These are phyloP conservation scores for Peromyscus californicus DNA, from an alignment of 2,113 vertebrate species.

Conservation along the genomic window DNA sequence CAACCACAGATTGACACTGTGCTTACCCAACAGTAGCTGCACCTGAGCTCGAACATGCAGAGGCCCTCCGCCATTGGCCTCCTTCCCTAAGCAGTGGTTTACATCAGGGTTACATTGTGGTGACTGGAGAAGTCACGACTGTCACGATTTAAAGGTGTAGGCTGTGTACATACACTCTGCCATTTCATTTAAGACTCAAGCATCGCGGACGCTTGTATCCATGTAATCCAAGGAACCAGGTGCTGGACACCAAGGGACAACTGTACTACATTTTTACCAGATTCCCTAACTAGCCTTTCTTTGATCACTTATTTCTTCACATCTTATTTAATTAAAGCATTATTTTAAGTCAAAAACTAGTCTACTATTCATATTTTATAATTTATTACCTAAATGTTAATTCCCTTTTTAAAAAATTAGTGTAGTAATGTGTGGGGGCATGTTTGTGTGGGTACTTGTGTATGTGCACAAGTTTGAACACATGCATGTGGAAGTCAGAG, in stretches of 20 bases:
- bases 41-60: neutral
- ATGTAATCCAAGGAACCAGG: neutral
- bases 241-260: neutral
- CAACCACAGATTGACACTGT: neutral
- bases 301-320: neutral
- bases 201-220: neutral
- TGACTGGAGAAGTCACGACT: neutral
- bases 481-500: neutral
- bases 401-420: neutral
- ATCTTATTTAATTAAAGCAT: conserved; percentile 56
- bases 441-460: neutral
- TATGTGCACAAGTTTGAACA: neutral
- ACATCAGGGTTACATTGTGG: neutral
- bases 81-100: neutral
- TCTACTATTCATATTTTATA: conserved; percentile 22
- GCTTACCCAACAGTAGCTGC: neutral
- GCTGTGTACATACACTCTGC: neutral
- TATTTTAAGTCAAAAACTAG: conserved; percentile 14
- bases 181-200: neutral
- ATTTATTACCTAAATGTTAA: neutral
- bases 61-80: neutral
- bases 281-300: neutral
- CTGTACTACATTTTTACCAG: conserved; percentile 26
- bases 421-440: neutral
- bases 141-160: neutral